Percentiles rank a stretch among this genome's conserved stretches.
These are phyloP conservation scores for Paramormyrops hopkinsi DNA, from an alignment of 2,797 vertebrate genomes.

Conservation along the genomic window DNA sequence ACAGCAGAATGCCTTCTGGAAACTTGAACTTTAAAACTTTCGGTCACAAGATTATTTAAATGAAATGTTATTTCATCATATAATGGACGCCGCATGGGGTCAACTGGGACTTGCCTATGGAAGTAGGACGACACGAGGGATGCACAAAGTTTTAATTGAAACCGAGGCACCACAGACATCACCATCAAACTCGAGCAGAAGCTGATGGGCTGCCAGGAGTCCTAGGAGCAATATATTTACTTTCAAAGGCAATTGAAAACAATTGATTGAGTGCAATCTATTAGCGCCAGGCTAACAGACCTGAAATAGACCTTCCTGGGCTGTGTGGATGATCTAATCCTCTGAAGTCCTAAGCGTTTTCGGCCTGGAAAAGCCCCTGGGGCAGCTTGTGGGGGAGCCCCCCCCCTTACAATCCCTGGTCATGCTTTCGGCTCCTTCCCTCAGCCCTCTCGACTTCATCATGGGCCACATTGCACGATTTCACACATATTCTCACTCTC, in stretches of 20 bases:
- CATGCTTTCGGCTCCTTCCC: background rate
- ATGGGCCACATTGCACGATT: background rate
- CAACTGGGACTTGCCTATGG: background rate
- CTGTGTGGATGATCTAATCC: background rate
- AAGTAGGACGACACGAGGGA: background rate
- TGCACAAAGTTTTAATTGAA: background rate
- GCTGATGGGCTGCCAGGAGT: background rate
- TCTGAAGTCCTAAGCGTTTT: background rate
- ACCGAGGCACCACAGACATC: background rate
- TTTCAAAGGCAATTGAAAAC: constrained; percentile 11
- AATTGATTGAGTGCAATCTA: constrained; percentile 12
- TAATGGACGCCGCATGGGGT: background rate
- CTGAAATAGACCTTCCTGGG: background rate
- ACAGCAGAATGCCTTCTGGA: background rate
- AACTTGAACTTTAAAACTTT: background rate
- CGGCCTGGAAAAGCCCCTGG: background rate
- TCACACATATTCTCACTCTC: background rate
- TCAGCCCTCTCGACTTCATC: background rate
- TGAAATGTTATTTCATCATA: background rate
- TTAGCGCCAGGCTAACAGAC: background rate
- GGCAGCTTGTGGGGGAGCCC: background rate
- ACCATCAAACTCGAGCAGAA: background rate
- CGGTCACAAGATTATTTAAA: background rate
- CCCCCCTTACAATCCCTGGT: background rate
- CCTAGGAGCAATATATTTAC: background rate